These are phyloP conservation scores for Hypselothyrea guttata DNA, from an alignment of 2,888 invertebrate species.

Conservation along the genomic window DNA sequence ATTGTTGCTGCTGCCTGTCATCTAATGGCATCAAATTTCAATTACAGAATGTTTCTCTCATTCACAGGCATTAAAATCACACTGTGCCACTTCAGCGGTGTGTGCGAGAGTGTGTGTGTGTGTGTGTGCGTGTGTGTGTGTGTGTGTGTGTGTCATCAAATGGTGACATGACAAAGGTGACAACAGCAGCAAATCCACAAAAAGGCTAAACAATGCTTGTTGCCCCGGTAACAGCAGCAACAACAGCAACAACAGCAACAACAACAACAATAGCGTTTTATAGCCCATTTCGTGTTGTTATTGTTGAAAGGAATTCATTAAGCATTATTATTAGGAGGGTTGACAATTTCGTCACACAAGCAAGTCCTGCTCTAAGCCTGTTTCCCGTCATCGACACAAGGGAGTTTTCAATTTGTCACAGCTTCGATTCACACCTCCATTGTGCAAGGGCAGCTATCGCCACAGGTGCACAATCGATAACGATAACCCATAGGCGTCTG, in stretches of 20 bases:
- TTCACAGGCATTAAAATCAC: constrained; percentile 43
- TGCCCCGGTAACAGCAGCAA: constrained; percentile 36
- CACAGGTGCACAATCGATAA: constrained; percentile 20
- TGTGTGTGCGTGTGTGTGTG: constrained; percentile 27
- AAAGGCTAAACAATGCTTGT: constrained; percentile 67
- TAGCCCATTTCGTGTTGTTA: constrained; percentile 41
- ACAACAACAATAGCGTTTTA: constrained; percentile 7
- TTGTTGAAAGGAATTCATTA: constrained; percentile 62
- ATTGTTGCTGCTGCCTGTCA: constrained; percentile 55
- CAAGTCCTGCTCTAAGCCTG: constrained; percentile 37
- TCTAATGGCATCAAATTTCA: constrained; percentile 79
- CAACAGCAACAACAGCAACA: constrained; percentile 3
- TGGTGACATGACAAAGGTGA: constrained; percentile 74
- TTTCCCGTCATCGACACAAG: constrained; percentile 19
- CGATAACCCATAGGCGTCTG: constrained; percentile 4
- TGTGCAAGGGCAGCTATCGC: constrained; percentile 3
- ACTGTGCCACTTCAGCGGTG: constrained; percentile 53
- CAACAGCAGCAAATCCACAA: constrained; percentile 68
- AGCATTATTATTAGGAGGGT: constrained; percentile 73
- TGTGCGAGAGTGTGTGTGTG: constrained; percentile 12
- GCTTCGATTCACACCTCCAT: constrained; percentile 28
- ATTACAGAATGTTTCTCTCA: constrained; percentile 76
- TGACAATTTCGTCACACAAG: constrained; percentile 69
- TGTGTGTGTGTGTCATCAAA: constrained; percentile 59
- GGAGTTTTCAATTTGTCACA: constrained; percentile 41